phyloP scores from a whole-genome alignment of 2,113 vertebrate genomes.

The Arothron firmamentum region DNA sequence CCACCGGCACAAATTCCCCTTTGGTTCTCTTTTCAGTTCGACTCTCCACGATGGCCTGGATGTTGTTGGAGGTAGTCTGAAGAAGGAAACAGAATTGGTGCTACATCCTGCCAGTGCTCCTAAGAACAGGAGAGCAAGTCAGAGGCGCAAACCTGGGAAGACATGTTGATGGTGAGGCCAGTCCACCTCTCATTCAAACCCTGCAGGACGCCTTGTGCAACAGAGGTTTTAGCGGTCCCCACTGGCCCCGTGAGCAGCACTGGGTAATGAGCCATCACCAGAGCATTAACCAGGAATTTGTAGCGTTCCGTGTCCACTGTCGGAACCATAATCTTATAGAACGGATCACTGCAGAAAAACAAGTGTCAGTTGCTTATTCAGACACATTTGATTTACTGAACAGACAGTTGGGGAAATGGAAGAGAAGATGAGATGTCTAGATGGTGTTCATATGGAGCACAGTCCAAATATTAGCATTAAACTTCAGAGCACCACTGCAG shows the following conservation, averaged over 20 bases:
- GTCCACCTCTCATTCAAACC: conserved; percentile 79
- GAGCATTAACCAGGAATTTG: conserved; percentile 79
- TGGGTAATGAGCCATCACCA: conserved; percentile 78
- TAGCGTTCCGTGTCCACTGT: conserved; percentile 86
- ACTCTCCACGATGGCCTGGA: conserved; percentile 84
- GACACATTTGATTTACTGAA: no score
- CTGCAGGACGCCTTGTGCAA: conserved; percentile 81
- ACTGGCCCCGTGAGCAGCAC: conserved; percentile 83
- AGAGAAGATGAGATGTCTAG: background rate
- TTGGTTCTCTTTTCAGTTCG: conserved; percentile 85
- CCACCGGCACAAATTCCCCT: conserved; percentile 78
- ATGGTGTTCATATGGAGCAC: no score
- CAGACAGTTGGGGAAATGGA: background rate
- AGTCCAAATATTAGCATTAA: no score
- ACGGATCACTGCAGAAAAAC: conserved; percentile 72
- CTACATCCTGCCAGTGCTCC: background rate
- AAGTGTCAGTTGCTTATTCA: no score
- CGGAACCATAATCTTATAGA: conserved; percentile 88
- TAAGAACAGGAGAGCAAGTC: background rate
- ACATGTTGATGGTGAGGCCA: conserved; percentile 84
- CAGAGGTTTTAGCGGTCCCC: conserved; percentile 86
- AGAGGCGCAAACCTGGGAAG: conserved; percentile 78
- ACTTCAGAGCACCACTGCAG: background rate
- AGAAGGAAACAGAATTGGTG: conserved; percentile 40
- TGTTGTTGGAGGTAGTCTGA: conserved; percentile 84